Base-by-base conservation (phyloP, 2,888 invertebrate genomes). In the Caenorhabditis sp. region DNA sequence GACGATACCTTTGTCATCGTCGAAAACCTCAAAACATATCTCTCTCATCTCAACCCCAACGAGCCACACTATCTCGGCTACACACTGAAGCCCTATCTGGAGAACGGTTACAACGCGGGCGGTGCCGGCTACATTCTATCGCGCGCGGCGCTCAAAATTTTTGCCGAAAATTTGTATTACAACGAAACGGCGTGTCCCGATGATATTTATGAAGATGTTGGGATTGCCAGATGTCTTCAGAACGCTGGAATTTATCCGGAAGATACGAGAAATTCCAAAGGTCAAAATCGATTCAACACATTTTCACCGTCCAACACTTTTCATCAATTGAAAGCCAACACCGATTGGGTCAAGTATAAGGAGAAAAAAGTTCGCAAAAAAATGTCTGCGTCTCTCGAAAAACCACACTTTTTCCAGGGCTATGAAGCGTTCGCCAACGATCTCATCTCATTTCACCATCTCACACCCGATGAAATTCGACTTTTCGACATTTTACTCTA, bases 1-100 rank as follows among this genome's bases (percentile, higher is more conserved):
- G 84, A 84, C 60, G 84, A 84, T 65, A 79, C 84, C 0, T 84
- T 79, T 61, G 70, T 84, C 12, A 70, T 84, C 14, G 75, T 82
- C 17, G 84, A 83, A 37, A 79, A 84, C 55, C 65, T 84, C 54
- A 62, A 64, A 27, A 37, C 58, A 4, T 83, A 71, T 37, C 66
- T 84, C 3, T 26, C 68, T 0, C 77, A 72, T 5, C 59, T 81
- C 12, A 70, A 84, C 62, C 74, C 81, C 0, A 37, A 64, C 6
- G 66, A 76, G 43, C 81, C 83, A 0, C 69, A 80, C 51, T 84
- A 78, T 70, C 51, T 81, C 10, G 84, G 84, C 12, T 83, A 78
- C 62, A 65, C 68, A 8, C 55, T 83, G 65, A 81, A 82, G 31
- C 81, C 82, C 8, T 79, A 79, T 37, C 26, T 82, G 58, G 77